Evolutionary conservation across 1,140 invertebrate genomes (phyloP), one percentile per base, ranked within the genome.

Genomic region (Pseudomyrmex pallidus): DNA sequence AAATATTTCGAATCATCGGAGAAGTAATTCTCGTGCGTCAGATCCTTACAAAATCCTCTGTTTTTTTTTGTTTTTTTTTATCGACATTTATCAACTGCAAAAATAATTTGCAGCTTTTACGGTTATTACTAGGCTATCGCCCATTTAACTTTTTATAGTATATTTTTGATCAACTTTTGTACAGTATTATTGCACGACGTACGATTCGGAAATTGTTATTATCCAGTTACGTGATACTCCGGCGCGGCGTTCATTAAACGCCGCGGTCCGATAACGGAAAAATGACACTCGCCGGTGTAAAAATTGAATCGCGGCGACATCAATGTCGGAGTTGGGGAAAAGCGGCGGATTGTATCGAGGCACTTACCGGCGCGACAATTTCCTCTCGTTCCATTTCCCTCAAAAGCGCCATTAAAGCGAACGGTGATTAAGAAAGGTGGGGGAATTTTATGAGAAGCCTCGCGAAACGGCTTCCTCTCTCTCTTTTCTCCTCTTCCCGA

Each of bases 401-500:
- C 46, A 62, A 48, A 77, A 77, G 64, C 13, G 15, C 35, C n/a
- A 66, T 59, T 72, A 72, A 72, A 80, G 59, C 66, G 66, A 80
- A 54, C 59, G 66, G 56, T 61, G 76, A 80, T 80, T 80, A 80
- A 80, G 25, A 66, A 72, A 80, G 22, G 15, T 25, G 54, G n/a
- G 35, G 74, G n/a, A 64, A 80, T 72, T 25, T 80, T 57, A 61
- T 8, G 54, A 54, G 35, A 48, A 78, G 66, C 50, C n/a, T 59
- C 52, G 46, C 44, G 20, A 52, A 20, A 80, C 72, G n/a, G 10
- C 48, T 72, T 44, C 17, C 10, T 54, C 48, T 62, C 56, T 44
- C 13, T 35, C 35, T 35, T 7, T 35, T 35, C 35, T 35, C 52
- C 57, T 44, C 72, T 7, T 25, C 8, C n/a, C 22, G 12, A 4